Evolutionary conservation across 2,113 vertebrate species (phyloP), one percentile per base, ranked within the genome.

Genomic region (Cardinalis cardinalis): DNA sequence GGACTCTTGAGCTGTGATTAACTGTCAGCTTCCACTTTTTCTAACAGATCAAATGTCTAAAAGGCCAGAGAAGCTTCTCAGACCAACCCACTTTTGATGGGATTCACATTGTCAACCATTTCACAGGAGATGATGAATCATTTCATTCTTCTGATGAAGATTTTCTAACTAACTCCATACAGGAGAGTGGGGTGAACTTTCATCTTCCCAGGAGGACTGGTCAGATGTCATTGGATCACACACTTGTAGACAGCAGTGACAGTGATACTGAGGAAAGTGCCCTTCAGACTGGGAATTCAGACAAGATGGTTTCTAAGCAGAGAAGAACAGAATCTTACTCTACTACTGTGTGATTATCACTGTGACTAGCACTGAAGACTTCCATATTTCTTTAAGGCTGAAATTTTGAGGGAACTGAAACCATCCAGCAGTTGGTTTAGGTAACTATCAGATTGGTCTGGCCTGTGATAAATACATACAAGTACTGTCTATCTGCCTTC

Each of bases 41-140:
- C 92, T 94, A 74, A 96, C 98, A 99, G 99, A 97, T 99, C 89
- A 97, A 97, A 94, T 99, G 98, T 95, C 97, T 99, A 95, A 99
- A 98, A 97, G 98, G 98, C 75, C 98, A 98, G 98, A 98, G 96
- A 97, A 94, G 77, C 80, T 95, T 98, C 96, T 95, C 96, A 97
- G 94, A 89, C 97, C 98, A 97, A 92, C 94, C 97, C 96, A 95
- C 96, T 96, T 99, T 99, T 99, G 99, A 99, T 93, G 98, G 99
- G 91, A 98, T 99, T 97, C 99, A 99, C 97, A 98, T 99, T 52
- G 98, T 99, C 96, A 99, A 97, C 96, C 99, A 99, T 97, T 99
- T 99, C 72, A 96, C 96, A 82, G 98, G 97, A 86, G 98, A 98
- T 63, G 97, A 98, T 7, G 98, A 98, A 86, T 98, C 98, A 72